A percentile compares a stretch with the other conserved stretches of the same genome.
Evolutionary conservation across 2,888 invertebrate species (phyloP).

Genomic region (Drosophila mercatorum): DNA sequence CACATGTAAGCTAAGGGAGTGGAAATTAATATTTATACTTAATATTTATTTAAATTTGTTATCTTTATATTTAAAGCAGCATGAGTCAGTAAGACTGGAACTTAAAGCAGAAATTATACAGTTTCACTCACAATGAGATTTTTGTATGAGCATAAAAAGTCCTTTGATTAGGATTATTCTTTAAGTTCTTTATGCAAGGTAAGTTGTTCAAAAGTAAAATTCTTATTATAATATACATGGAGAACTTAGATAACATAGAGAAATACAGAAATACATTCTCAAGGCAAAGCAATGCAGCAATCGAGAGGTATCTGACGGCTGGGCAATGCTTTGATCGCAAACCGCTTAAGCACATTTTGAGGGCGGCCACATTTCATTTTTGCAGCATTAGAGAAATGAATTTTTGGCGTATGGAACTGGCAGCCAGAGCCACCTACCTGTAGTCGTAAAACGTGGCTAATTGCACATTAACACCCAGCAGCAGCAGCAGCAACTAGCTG

Average conservation of each 20-base stretch:
- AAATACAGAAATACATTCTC: no score
- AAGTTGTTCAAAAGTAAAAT: no score
- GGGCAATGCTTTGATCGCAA: not conserved
- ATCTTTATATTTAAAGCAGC: no score
- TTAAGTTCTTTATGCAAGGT: not conserved
- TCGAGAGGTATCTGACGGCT: constrained; percentile 1
- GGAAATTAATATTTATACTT: no score
- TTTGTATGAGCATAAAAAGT: no score
- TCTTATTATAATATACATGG: no score
- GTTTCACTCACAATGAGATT: no score
- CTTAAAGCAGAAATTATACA: no score
- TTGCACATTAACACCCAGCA: constrained; percentile 69
- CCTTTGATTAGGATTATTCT: not conserved
- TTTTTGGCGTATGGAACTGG: constrained; percentile 31
- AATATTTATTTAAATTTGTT: no score
- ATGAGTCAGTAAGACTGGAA: not conserved
- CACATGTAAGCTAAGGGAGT: no score
- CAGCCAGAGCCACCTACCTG: constrained; percentile 20
- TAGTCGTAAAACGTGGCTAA: constrained; percentile 45
- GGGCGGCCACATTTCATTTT: constrained; percentile 54
- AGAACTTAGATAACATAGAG: no score
- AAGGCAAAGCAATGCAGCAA: not conserved
- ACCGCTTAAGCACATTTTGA: constrained; percentile 21
- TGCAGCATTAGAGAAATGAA: constrained; percentile 34
- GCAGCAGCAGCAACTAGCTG: constrained; percentile 11